Percentiles rank a stretch among this genome's conserved stretches.
These are phyloP conservation scores for Apantesis nais DNA, from an alignment of 2,888 invertebrate genomes.

Conservation along the genomic window DNA sequence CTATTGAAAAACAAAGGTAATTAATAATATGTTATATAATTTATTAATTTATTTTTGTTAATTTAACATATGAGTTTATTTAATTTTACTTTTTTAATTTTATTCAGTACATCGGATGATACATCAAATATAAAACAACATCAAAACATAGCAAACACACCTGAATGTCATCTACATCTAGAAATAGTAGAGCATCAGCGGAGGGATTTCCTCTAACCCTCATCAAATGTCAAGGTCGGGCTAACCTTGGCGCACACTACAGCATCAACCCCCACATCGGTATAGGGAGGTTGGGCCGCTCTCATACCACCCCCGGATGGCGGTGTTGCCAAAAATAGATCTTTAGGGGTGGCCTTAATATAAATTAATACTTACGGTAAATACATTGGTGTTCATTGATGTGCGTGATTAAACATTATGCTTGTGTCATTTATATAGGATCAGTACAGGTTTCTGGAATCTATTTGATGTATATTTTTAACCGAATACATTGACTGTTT, in stretches of 20 bases:
- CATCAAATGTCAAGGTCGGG: slow-evolving; percentile 58
- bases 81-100: no score
- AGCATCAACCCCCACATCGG: slow-evolving; percentile 48
- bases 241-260: slow-evolving; percentile 56
- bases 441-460: no score
- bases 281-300: background rate
- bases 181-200: slow-evolving; percentile 6
- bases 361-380: background rate
- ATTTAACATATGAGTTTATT: no score
- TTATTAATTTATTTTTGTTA: no score
- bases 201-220: slow-evolving; percentile 35
- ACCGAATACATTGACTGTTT: no score
- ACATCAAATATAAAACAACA: background rate
- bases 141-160: background rate
- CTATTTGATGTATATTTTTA: background rate
- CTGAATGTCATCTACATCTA: slow-evolving; percentile 11
- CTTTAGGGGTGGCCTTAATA: slow-evolving; percentile 13
- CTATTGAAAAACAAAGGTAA: background rate
- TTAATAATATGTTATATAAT: background rate
- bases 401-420: background rate
- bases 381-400: background rate
- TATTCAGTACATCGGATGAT: no score
- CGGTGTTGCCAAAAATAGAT: slow-evolving; percentile 37
- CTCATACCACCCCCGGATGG: slow-evolving; percentile 7
- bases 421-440: background rate